Evolutionary conservation across 2,888 invertebrate genomes (phyloP).

Genomic region (Hypena proboscidalis): DNA sequence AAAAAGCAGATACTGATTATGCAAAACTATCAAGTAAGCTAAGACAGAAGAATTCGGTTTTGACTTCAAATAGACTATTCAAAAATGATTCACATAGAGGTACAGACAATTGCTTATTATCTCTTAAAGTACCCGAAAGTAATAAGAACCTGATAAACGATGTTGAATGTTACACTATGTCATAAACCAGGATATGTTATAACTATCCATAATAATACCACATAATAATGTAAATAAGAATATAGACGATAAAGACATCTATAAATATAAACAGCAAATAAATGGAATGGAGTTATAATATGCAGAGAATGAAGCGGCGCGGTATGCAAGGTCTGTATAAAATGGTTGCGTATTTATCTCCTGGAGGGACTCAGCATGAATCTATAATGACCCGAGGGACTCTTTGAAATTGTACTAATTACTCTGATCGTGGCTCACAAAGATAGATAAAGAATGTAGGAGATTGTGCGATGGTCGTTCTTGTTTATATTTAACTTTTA

Average conservation of each 20-base stretch:
- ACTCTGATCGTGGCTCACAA: conserved; percentile 19
- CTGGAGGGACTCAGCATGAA: conserved; percentile 32
- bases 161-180: no score
- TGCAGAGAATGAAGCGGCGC: conserved; percentile 6
- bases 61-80: no score
- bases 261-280: not conserved
- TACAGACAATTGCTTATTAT: not conserved
- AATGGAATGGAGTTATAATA: not conserved
- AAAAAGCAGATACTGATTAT: no score
- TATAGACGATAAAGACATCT: not conserved
- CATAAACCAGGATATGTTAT: no score
- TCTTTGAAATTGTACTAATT: conserved; percentile 37
- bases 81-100: not conserved
- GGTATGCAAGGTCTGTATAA: conserved; percentile 21
- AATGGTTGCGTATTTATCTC: conserved; percentile 27
- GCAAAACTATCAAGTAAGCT: no score
- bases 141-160: not conserved
- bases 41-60: no score
- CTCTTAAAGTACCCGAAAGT: not conserved
- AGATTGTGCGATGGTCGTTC: conserved; percentile 7
- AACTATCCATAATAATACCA: not conserved
- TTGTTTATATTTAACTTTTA: conserved; percentile 2
- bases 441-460: conserved; percentile 12
- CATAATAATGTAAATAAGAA: not conserved
- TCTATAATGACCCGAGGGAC: conserved; percentile 37